Conservation (phyloP, 2,113 vertebrate genomes). For the Toxostoma redivivum region DNA sequence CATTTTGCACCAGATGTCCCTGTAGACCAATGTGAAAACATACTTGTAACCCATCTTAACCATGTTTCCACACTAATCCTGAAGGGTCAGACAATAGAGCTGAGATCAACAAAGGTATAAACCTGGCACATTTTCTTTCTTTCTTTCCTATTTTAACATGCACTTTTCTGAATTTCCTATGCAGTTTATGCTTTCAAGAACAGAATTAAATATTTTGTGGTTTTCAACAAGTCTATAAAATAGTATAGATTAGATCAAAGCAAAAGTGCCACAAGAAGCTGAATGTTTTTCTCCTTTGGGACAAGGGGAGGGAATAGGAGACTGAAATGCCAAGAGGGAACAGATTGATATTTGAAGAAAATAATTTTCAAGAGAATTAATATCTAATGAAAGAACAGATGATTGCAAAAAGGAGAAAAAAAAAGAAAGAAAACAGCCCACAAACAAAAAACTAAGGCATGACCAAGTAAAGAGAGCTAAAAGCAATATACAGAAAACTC, state of each 20-base stretch:
- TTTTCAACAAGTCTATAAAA: not conserved
- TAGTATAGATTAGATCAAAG: not conserved
- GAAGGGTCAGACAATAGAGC: not conserved
- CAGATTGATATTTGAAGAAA: not conserved
- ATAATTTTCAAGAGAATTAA: not conserved
- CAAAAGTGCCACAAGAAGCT: not conserved
- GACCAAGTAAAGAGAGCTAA: not conserved
- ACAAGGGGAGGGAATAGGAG: not conserved
- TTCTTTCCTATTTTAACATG: not conserved
- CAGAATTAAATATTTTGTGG: not conserved
- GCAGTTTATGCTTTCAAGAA: not conserved
- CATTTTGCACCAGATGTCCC: not conserved
- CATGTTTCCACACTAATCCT: not conserved
- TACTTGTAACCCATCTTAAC: not conserved
- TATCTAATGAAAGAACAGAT: not conserved
- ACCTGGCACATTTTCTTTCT: not conserved
- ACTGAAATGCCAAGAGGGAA: not conserved
- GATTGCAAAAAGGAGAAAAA: not conserved
- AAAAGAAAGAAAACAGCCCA: fast-evolving
- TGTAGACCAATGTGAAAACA: not conserved
- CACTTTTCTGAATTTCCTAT: not conserved
- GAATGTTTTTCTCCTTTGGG: not conserved
- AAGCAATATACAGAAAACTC: not conserved
- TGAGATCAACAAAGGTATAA: not conserved
- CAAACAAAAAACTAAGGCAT: not conserved